phyloP scores from a whole-genome alignment of 2,797 vertebrate species.

The Myiotriccus ornatus region DNA sequence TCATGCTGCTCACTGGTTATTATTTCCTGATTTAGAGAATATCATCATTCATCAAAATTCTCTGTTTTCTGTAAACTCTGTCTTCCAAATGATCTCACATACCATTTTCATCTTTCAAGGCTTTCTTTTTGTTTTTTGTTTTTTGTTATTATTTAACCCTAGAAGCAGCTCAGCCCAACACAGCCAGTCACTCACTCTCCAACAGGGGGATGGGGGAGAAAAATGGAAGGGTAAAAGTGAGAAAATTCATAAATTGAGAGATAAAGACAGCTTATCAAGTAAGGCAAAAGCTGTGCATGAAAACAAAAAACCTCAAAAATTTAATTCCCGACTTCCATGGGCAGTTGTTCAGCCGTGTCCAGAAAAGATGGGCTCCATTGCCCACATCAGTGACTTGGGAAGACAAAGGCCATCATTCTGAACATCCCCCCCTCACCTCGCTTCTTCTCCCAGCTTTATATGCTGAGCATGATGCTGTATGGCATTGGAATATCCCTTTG shows the following conservation, averaged over 20 bases:
- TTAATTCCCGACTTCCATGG: not conserved
- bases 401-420: accelerated
- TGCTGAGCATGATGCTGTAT: accelerated
- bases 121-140: not conserved
- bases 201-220: not conserved
- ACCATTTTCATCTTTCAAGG: not conserved
- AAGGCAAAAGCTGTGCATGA: not conserved
- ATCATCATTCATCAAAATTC: not conserved
- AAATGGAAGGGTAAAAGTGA: not conserved
- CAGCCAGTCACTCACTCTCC: not conserved
- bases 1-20: not conserved
- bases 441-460: not conserved
- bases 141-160: not conserved
- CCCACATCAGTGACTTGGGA: not conserved
- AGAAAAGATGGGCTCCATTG: not conserved
- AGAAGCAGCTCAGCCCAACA: not conserved
- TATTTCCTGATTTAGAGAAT: not conserved
- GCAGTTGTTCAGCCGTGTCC: not conserved
- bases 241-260: accelerated
- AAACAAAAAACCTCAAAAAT: not conserved
- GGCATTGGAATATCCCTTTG: not conserved
- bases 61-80: not conserved
- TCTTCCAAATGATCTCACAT: not conserved
- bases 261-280: not conserved
- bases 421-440: accelerated